Evolutionary conservation across 1,140 invertebrate species (phyloP), one percentile per base, ranked within the genome.

Genomic region (Achatina immaculata): DNA sequence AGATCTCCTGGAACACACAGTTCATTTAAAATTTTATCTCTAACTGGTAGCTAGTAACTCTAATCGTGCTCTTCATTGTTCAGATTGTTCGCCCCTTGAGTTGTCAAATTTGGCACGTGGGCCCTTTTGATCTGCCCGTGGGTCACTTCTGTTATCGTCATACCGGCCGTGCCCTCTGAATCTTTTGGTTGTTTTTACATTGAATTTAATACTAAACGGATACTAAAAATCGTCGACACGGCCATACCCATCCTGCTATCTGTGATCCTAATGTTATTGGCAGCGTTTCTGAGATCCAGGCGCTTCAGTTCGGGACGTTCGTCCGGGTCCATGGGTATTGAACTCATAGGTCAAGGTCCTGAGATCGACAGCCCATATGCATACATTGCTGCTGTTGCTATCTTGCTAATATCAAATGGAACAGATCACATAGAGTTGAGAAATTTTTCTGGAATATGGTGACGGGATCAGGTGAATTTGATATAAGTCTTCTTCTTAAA

Each of bases 301-400:
- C 31, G 66, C 3, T 68, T 68, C 38, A 31, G 6, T 38, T 31
- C 2, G 4, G 34, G 66, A 40, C 14, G 16, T 31, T 68, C 66
- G 3, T 9, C 66, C 2, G 38, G 34, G 66, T 36, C 34, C 34
- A 68, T 68, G 66, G 7, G n/a, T 2, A 40, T 68, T 14, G 66
- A 68, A 31, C 38, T 68, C 16, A 68, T 68, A 11, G 24, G 66
- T 14, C 66, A n/a, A 68, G 66, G 66, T 7, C 66, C 66, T 7
- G 66, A 36, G 66, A 68, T 68, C n/a, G 66, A 68, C 66, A 68
- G 14, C 66, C 9, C 38, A 24, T 40, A 7, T 68, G 66, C 34
- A 2, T 68, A 68, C 66, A 36, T 68, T n/a, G n/a, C 66, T 38
- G 34, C 38, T 19, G 66, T 76, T 24, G 80, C 42, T n/a, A 75